Conservation (phyloP, 2,888 invertebrate genomes). For the Clepsis dumicolana region DNA sequence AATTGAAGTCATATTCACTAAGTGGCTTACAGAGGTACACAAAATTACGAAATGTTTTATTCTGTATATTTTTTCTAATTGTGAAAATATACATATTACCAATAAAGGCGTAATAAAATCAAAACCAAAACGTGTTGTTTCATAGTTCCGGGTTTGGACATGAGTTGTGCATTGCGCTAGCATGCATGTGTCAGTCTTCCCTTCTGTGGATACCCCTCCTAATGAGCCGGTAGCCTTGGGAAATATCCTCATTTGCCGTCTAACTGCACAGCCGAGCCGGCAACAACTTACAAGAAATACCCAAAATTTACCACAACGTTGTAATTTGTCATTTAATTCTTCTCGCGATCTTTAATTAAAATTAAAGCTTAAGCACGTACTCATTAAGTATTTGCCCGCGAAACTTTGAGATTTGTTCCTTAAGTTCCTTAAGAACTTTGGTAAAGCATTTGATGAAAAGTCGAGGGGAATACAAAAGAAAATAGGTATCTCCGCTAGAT, state of each 20-base stretch:
- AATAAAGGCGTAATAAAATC: background rate
- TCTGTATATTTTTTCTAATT: background rate
- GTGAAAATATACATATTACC: background rate
- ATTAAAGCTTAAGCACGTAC: slow-evolving; percentile 41
- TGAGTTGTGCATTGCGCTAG: slow-evolving; percentile 51
- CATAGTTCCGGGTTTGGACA: slow-evolving; percentile 46
- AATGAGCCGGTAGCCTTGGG: slow-evolving; percentile 73
- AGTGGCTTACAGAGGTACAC: too few relatives aligned
- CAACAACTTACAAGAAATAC: slow-evolving; percentile 61
- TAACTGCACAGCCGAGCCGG: slow-evolving; percentile 61
- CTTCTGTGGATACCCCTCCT: slow-evolving; percentile 62
- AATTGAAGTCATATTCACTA: background rate
- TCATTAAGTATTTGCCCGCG: slow-evolving; percentile 35
- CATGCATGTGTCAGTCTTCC: slow-evolving; percentile 55
- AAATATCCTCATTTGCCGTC: slow-evolving; percentile 76
- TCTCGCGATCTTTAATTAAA: slow-evolving; percentile 61
- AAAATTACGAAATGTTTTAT: background rate
- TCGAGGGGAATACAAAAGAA: slow-evolving; percentile 2
- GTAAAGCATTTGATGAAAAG: slow-evolving; percentile 22
- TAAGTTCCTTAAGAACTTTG: slow-evolving; percentile 24
- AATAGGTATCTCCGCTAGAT: slow-evolving; percentile 35
- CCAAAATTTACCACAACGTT: slow-evolving; percentile 64
- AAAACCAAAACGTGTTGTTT: slow-evolving; percentile 27
- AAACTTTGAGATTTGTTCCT: slow-evolving; percentile 29
- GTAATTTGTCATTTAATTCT: slow-evolving; percentile 71